Base-by-base conservation (phyloP, 2,113 vertebrate genomes). In the Saguinus midas region DNA sequence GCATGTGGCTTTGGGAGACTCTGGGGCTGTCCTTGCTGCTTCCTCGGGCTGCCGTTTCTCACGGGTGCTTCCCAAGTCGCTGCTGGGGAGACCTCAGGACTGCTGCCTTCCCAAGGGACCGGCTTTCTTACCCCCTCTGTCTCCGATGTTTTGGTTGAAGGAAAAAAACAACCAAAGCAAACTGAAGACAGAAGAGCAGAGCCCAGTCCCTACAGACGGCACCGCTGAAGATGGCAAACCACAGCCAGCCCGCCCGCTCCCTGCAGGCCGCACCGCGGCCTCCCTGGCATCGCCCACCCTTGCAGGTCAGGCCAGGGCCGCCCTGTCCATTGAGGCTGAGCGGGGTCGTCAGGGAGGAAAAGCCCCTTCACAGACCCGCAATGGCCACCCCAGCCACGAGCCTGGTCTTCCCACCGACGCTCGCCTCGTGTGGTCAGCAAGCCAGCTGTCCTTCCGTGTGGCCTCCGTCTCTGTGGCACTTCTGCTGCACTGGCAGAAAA, bases 21-120 rank as follows among this genome's bases (percentile, higher is more conserved):
- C 25, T 6, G 16, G 52, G 78, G 37, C 10, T 1, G 21, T 20
- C 12, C 66, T 20, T 1, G 0, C 23, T 1, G 7, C 11, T 37
- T 64, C 40, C 68, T 50, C 9, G 10, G 13, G 76, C 5, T 32
- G 29, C 43, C 35, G 18, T 1, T 27, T 6, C 16, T 55, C 5
- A 3, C 5, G 3, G 16, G 21, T 0, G 0, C 11, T 14, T 29
- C 80, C 52, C 35, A 4, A 7, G 11, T 10, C 50, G 3, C 35
- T 55, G 11, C 11, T 18, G 45, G 35, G 50, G 29, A 79, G 27
- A 6, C 16, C 43, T 55, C 45, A 5, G 27, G 3, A n/a, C 14
- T 16, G 25, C 21, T 23, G 17, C 23, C 70, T 25, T 48, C 27
- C 72, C 8, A 3, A n/a, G 12, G 11, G 7, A 66, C 10, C 6